Percentiles rank a stretch among this genome's conserved stretches.
phyloP scores from a whole-genome alignment of 2,113 vertebrate species.

The Corydoras maculifer region DNA sequence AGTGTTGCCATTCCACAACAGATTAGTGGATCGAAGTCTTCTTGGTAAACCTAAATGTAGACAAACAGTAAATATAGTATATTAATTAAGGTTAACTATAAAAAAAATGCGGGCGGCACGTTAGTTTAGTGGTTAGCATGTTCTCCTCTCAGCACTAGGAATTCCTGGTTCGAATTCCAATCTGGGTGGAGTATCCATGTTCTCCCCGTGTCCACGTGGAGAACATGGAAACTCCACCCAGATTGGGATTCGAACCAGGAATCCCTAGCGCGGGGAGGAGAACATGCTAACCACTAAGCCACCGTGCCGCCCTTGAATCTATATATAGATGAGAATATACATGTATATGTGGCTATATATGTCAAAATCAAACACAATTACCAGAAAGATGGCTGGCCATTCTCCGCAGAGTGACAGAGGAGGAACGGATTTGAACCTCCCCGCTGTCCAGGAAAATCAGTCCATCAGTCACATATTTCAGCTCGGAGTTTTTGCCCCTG shows the following conservation, averaged over 20 bases:
- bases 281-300: too few species aligned
- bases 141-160: too few species aligned
- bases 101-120: neutral
- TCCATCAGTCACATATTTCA: constrained; percentile 67
- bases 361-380: constrained; percentile 29
- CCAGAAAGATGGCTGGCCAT: constrained; percentile 83
- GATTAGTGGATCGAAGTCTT: constrained; percentile 76
- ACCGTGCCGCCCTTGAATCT: too few species aligned
- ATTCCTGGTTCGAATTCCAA: too few species aligned
- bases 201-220: too few species aligned
- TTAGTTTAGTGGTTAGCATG: too few species aligned
- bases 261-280: too few species aligned
- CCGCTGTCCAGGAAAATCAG: constrained; percentile 72
- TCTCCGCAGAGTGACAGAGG: constrained; percentile 73
- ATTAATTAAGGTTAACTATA: neutral
- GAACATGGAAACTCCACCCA: too few species aligned
- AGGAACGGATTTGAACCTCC: constrained; percentile 64
- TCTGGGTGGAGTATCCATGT: too few species aligned
- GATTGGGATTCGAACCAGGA: too few species aligned
- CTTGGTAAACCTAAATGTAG: constrained; percentile 74
- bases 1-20: constrained; percentile 81
- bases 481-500: constrained; percentile 53
- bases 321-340: too few species aligned
- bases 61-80: neutral
- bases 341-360: too few species aligned